These are phyloP conservation scores for Rhynchonycteris naso DNA, from an alignment of 2,797 vertebrate species.

Conservation along the genomic window DNA sequence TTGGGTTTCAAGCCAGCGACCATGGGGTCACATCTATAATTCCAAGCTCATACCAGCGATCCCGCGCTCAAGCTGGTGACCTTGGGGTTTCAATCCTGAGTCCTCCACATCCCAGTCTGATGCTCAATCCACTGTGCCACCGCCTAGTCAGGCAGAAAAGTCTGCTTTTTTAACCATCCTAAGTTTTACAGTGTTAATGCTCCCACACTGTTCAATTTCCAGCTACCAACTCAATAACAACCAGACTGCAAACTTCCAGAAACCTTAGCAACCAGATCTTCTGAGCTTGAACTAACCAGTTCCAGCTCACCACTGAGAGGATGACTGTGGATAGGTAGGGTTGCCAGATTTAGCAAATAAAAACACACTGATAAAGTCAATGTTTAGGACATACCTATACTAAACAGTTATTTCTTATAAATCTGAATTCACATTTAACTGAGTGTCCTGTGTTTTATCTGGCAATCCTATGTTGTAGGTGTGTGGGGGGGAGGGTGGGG, in stretches of 20 bases:
- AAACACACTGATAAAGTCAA: neutral
- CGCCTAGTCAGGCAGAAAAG: neutral
- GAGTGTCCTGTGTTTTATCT: neutral
- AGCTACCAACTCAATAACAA: neutral
- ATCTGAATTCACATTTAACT: conserved; percentile 6
- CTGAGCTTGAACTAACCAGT: neutral
- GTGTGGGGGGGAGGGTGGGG: neutral
- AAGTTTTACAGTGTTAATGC: neutral
- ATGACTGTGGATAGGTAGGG: neutral
- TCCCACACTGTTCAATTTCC: neutral
- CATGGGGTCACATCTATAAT: too few relatives aligned
- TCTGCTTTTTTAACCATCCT: neutral
- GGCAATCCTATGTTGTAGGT: neutral
- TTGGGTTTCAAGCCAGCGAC: too few relatives aligned
- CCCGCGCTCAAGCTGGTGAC: too few relatives aligned
- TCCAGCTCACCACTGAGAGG: too few relatives aligned
- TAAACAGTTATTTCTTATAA: neutral
- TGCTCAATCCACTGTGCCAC: too few relatives aligned
- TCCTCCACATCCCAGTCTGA: too few relatives aligned
- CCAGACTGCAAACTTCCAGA: neutral
- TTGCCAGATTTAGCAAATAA: conserved; percentile 9
- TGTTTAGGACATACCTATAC: neutral
- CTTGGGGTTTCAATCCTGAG: too few relatives aligned
- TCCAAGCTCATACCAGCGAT: too few relatives aligned
- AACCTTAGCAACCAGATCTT: neutral